Conservation (phyloP, 2,888 invertebrate genomes). For the Microdon myrmicae region DNA sequence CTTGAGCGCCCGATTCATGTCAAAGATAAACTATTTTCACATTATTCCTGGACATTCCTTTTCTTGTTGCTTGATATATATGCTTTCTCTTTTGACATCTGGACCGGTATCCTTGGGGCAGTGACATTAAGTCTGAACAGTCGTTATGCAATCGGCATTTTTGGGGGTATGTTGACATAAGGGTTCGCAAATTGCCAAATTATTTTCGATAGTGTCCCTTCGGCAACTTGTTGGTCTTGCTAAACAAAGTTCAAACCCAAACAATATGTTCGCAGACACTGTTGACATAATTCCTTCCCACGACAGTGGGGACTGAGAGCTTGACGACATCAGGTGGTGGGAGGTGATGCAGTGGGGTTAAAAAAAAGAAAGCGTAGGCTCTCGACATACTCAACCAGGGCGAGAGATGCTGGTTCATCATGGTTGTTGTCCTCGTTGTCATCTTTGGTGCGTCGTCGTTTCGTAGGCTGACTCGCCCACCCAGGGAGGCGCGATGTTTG, state of each 20-base stretch:
- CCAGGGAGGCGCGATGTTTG: conserved; percentile 52
- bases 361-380: conserved; percentile 43
- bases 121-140: conserved; percentile 33
- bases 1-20: conserved; percentile 36
- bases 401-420: conserved; percentile 35
- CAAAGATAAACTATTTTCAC: conserved; percentile 54
- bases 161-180: conserved; percentile 45
- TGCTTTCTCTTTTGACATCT: conserved; percentile 24
- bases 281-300: conserved; percentile 8
- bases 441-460: conserved; percentile 40
- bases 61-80: conserved; percentile 3
- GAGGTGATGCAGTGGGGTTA: conserved; percentile 6
- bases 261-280: conserved; percentile 47
- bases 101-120: conserved; percentile 37
- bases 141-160: conserved; percentile 50
- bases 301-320: neutral
- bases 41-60: conserved; percentile 35
- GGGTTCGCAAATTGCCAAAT: conserved; percentile 51
- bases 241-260: conserved; percentile 13
- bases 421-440: conserved; percentile 45
- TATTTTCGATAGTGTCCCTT: conserved; percentile 36
- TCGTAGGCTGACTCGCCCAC: too few species aligned
- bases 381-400: conserved; percentile 37
- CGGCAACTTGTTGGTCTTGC: conserved; percentile 35
- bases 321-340: conserved; percentile 23